Base-by-base conservation (phyloP, 2,888 invertebrate genomes). In the Dioctria rufipes region DNA sequence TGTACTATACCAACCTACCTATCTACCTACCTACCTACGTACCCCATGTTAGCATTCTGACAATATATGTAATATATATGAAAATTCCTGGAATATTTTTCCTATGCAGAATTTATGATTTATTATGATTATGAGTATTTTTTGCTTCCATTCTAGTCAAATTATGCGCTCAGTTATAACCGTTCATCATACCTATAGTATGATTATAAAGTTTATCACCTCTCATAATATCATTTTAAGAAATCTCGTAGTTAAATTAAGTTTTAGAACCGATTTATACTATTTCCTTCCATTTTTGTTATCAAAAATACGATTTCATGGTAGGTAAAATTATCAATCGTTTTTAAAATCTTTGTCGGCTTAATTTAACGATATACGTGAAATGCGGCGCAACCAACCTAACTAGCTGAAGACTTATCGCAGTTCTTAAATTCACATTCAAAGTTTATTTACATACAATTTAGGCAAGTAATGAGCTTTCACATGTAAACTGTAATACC, bases 401-500 rank as follows among this genome's bases (percentile, higher is more conserved):
- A 25, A 25, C 25, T 25, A 25, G 25, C 25, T 25, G 25, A 65
- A 51, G 43, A 40, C 61, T 75, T 75, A 75, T 75, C 43, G 43
- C 75, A 75, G 75, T 75, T 75, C 75, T 75, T 61, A 75, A 75
- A 75, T 75, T 75, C 75, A 39, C 61, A 75, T 75, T 61, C 61
- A 42, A 60, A 61, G 43, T 60, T 75, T 75, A 75, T 75, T 75
- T 75, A 75, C 75, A 75, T 75, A 75, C 75, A 75, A 75, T 75
- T 75, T 75, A 75, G 75, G 75, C 73, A 75, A 60, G 75, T 75
- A 75, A 75, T 75, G 61, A 75, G 75, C 61, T 75, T 61, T 75
- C 75, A 60, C 75, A 75, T 75, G 75, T 60, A 75, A 39, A 60
- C 25, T 51, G 13, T 60, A 75, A 58, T 42, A 75, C 75, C 25